These are phyloP conservation scores for Patella ulyssiponensis DNA, from an alignment of 2,888 invertebrate species.

Conservation along the genomic window DNA sequence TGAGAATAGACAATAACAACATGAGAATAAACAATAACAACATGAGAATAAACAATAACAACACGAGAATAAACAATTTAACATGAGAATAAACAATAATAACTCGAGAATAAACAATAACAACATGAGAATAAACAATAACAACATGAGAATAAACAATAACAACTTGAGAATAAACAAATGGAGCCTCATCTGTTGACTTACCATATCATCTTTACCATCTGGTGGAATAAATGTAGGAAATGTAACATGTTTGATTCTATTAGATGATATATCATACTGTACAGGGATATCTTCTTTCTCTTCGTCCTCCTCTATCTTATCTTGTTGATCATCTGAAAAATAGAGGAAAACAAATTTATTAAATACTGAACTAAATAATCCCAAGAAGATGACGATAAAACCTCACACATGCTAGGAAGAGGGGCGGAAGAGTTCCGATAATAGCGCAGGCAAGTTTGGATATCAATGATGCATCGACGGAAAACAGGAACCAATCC, in stretches of 20 bases:
- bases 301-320: slow-evolving; percentile 50
- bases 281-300: slow-evolving; percentile 42
- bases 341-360: slow-evolving; percentile 8
- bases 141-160: background rate
- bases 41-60: too few relatives aligned
- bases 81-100: background rate
- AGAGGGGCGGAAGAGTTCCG: too few relatives aligned
- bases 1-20: too few relatives aligned
- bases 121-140: background rate
- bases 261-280: slow-evolving; percentile 40
- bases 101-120: background rate
- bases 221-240: slow-evolving; percentile 65
- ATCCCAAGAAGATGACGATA: too few relatives aligned
- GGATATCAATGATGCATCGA: too few relatives aligned
- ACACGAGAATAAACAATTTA: too few relatives aligned
- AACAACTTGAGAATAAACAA: background rate
- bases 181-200: background rate
- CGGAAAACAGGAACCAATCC: too few relatives aligned
- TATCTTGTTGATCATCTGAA: slow-evolving; percentile 47
- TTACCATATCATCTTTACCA: slow-evolving; percentile 69
- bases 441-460: too few relatives aligned
- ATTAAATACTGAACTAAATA: too few relatives aligned
- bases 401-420: too few relatives aligned
- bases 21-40: too few relatives aligned
- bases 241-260: slow-evolving; percentile 57